A percentile compares a stretch with the other conserved stretches of the same genome.
phyloP scores from a whole-genome alignment of 2,113 vertebrate genomes.

The Tichodroma muraria region DNA sequence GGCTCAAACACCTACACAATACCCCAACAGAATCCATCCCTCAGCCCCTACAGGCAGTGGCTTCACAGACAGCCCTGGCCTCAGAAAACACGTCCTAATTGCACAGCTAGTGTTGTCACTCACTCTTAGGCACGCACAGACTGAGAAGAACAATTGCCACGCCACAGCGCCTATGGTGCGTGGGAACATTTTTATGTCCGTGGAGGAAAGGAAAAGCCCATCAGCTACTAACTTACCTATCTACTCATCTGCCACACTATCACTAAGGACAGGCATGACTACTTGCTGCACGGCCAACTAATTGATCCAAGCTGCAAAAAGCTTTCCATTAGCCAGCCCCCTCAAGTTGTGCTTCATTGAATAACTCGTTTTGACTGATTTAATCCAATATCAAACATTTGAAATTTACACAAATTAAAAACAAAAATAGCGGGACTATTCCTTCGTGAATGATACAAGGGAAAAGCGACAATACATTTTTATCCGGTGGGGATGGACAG shows the following conservation, averaged over 20 bases:
- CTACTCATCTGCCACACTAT: background rate
- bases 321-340: background rate
- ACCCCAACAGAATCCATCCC: background rate
- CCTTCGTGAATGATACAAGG: background rate
- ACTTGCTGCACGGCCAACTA: background rate
- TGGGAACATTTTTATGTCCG: background rate
- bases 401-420: background rate
- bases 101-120: background rate
- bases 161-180: accelerated
- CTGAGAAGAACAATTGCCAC: background rate
- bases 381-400: background rate
- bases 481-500: background rate
- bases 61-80: background rate
- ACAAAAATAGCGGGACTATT: background rate
- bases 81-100: background rate
- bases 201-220: constrained; percentile 2
- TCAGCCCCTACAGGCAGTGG: background rate
- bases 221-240: background rate
- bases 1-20: background rate
- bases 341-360: background rate
- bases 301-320: background rate
- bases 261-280: background rate
- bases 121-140: background rate
- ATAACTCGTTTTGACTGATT: background rate
- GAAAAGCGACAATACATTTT: background rate